These are phyloP conservation scores for Drosophila atroscutellata DNA, from an alignment of 2,888 invertebrate genomes.

Conservation along the genomic window DNA sequence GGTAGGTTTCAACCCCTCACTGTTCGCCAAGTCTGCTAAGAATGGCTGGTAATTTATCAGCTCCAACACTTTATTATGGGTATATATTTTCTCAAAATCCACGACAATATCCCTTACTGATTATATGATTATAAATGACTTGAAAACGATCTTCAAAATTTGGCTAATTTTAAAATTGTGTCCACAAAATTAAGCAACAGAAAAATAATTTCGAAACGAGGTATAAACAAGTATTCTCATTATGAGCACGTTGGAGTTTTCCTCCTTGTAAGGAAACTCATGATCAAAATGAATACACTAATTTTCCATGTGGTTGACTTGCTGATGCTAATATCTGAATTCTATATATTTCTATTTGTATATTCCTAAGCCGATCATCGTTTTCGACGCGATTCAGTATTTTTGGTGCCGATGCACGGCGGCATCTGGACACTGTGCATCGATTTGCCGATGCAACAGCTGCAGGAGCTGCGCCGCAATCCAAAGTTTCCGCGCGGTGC, in stretches of 20 bases:
- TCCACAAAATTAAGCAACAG: background rate
- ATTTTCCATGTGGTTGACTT: background rate
- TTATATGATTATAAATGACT: no score
- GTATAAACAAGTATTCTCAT: background rate
- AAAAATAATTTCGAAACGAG: no score
- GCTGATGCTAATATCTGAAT: background rate
- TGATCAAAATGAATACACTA: background rate
- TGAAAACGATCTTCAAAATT: background rate
- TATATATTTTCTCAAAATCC: background rate
- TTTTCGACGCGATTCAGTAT: constrained; percentile 86
- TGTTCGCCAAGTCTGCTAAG: background rate
- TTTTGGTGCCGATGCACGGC: constrained; percentile 94
- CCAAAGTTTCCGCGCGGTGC: constrained; percentile 85
- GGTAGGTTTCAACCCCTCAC: constrained; percentile 61
- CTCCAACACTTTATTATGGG: background rate
- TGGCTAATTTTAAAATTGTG: background rate
- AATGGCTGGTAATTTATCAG: background rate
- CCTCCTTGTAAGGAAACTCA: background rate
- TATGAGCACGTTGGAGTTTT: background rate
- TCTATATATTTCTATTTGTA: background rate
- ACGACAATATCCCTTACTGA: background rate
- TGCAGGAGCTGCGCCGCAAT: constrained; percentile 86
- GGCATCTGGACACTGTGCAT: constrained; percentile 96
- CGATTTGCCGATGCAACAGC: constrained; percentile 92
- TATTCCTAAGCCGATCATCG: constrained; percentile 84